phyloP scores from a whole-genome alignment of 1,140 invertebrate genomes.

The Scaptodrosophila lebanonensis region DNA sequence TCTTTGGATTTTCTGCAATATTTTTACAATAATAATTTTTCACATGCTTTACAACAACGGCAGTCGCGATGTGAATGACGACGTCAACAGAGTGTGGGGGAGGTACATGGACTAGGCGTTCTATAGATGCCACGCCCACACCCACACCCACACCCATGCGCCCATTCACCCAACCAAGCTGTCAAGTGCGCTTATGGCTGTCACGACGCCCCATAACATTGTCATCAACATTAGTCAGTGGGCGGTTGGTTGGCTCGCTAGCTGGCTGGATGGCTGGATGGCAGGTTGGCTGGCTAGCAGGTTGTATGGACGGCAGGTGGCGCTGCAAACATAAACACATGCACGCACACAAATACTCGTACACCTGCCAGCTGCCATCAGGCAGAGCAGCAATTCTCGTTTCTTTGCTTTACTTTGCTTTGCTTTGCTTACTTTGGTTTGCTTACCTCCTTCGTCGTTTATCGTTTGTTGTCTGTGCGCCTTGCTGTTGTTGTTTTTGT shows the following conservation, averaged over 20 bases:
- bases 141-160: not conserved
- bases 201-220: slow-evolving; percentile 75
- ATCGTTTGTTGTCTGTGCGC: not conserved
- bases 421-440: slow-evolving; percentile 10
- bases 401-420: slow-evolving; percentile 13
- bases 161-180: slow-evolving; percentile 6
- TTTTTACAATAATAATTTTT: slow-evolving; percentile 48
- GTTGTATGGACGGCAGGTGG: slow-evolving; percentile 31
- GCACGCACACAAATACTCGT: not conserved
- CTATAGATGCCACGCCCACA: slow-evolving; percentile 39
- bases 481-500: not conserved
- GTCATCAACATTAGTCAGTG: slow-evolving; percentile 68
- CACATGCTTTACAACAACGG: slow-evolving; percentile 15
- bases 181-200: slow-evolving; percentile 73
- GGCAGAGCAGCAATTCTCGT: too few species aligned
- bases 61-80: slow-evolving; percentile 1
- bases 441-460: too few species aligned
- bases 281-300: slow-evolving; percentile 1
- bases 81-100: not conserved
- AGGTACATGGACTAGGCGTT: slow-evolving; percentile 9
- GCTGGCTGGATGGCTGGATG: not conserved
- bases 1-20: slow-evolving; percentile 25
- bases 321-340: not conserved
- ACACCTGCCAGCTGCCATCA: not conserved
- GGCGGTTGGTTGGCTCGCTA: not conserved